Evolutionary conservation across 53 echinoderm and acorn worm genomes (phyloP), one percentile per base, ranked within the genome.

Genomic region (Echinarachnius parma): DNA sequence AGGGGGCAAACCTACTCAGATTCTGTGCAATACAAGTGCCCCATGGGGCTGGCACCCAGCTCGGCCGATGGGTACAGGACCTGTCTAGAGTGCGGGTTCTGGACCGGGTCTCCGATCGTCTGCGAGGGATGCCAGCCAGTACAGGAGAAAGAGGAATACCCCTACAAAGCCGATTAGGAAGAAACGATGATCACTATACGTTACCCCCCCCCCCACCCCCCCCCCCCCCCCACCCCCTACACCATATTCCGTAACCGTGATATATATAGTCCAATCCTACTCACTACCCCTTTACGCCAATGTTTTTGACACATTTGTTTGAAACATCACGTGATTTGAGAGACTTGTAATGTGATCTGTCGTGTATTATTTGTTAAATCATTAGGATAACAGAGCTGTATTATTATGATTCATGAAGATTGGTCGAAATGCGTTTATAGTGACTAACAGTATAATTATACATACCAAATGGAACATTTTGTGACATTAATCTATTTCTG

Each of bases 71-170:
- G 57, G 0, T 72, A 72, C 39, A 34, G 74, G 4, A 56, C 74
- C 22, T 72, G 74, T 39, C 74, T 72, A 8, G 74, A 72, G 44
- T 72, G 74, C 20, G 74, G 74, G 5, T 16, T 56, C 16, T 72
- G 74, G 74, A 36, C 56, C 2, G 58, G 39, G 24, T 5, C 0
- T 10, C 74, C 74, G 34, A 57, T 57, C 1, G 9, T 16, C 34
- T 72, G 74, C 74, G 15, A 3, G 4, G n/a, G 36, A 72, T 37
- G 7, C 8, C 37, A 34, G 13, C 0, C 22, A 34, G 2, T 34
- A 25, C 4, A 72, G 56, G 15, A 72, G 37, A 24, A 72, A 42
- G 28, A 9, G 57, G 42, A n/a, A n/a, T n/a, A n/a, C n/a, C 9
- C 18, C 20, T 10, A 50, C 20, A 9, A 50, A 18, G 52, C 10